Conservation (phyloP, 2,113 vertebrate species). For the Condylura cristata region DNA sequence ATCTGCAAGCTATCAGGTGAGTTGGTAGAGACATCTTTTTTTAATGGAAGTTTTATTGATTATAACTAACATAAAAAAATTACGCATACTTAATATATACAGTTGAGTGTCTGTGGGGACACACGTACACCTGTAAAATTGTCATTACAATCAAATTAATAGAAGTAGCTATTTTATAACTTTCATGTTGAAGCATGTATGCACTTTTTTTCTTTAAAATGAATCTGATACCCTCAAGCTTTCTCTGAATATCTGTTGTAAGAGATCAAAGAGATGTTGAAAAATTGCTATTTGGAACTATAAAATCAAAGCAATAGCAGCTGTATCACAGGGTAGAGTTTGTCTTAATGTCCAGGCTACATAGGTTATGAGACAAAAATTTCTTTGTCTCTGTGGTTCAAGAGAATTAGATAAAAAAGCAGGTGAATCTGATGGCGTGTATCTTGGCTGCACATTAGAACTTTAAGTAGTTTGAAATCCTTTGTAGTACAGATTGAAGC, state of each 20-base stretch:
- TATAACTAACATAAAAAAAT: neutral
- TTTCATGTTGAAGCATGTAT: neutral
- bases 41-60: neutral
- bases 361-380: neutral
- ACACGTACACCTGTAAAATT: neutral
- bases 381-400: neutral
- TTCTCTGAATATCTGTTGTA: conserved; percentile 33
- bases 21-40: conserved; percentile 3
- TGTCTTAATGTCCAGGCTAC: conserved; percentile 29
- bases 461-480: neutral
- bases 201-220: neutral
- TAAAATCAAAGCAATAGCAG: conserved; percentile 47
- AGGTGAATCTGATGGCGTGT: neutral
- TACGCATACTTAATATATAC: neutral
- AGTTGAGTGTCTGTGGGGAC: neutral
- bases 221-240: conserved; percentile 26
- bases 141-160: neutral
- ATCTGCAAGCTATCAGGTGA: neutral
- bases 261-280: conserved; percentile 38
- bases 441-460: neutral
- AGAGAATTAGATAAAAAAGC: neutral
- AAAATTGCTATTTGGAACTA: conserved; percentile 48
- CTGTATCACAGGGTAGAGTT: neutral
- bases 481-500: too few relatives aligned
- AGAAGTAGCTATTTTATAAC: conserved; percentile 11